Evolutionary conservation across 2,113 vertebrate genomes (phyloP), one percentile per base, ranked within the genome.

Genomic region (Menura novaehollandiae): DNA sequence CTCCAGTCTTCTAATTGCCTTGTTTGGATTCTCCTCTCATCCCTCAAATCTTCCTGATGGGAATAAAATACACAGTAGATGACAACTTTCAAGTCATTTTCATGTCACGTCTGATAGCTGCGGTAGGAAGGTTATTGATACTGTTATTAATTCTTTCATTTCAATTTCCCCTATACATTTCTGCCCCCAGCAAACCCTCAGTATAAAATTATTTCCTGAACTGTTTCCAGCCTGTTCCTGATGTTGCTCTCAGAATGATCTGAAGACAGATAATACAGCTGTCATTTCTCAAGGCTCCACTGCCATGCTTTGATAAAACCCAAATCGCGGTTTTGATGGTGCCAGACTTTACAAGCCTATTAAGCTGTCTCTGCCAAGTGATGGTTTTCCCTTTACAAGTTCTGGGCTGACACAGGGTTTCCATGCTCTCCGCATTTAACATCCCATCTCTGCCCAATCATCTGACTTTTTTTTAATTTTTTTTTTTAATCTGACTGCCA

Each of bases 291-390:
- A 91, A 87, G 92, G 86, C 88, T 96, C 60, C 79, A 35, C 91
- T 92, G 88, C 94, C 86, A 91, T 91, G 85, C 95, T 93, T 92
- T 95, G 95, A 95, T 85, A 81, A 94, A 97, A 96, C 60, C 92
- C 83, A 87, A 85, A 72, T 69, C 19, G 2, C 91, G 88, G 93
- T 87, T 95, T 96, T 93, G 95, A 95, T 92, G 88, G 86, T 96
- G 92, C 95, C 96, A 96, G 80, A 81, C 76, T 96, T 96, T 92
- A 95, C 88, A 93, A 73, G 93, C 92, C 87, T 79, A 82, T 97
- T 95, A 96, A 96, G 62, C 58, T 93, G 88, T 95, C 92, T 96
- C 73, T 94, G 91, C 92, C 95, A 93, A 92, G 80, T 73, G 62
- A 89, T 85, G 81, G 86, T 35, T 96, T 94, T 92, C 58, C 69